Conservation (phyloP, 2,113 vertebrate species). For the Neodon shergylaensis region DNA sequence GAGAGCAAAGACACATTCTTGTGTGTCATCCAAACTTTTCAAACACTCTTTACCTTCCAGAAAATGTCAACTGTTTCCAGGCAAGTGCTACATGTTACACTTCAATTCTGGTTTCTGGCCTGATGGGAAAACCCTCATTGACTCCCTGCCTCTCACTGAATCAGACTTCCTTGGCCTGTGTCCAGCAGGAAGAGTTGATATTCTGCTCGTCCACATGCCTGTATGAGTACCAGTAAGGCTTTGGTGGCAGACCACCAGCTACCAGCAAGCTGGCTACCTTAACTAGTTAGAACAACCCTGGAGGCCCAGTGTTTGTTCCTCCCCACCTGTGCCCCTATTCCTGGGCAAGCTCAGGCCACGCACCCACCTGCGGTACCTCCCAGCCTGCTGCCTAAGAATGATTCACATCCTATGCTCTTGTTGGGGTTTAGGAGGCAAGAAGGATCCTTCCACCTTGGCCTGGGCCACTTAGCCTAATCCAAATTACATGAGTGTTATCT, state of each 20-base stretch:
- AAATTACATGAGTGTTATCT: neutral
- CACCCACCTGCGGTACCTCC: accelerated
- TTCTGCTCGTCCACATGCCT: accelerated
- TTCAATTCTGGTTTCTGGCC: neutral
- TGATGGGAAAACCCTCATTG: accelerated
- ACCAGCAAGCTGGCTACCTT: no score
- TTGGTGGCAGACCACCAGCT: no score
- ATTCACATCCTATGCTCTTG: neutral
- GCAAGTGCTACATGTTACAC: neutral
- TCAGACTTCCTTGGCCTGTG: neutral
- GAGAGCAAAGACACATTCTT: neutral
- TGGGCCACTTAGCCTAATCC: neutral
- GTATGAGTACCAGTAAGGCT: accelerated
- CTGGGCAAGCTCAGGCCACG: neutral
- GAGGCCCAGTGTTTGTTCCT: accelerated
- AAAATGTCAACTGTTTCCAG: neutral
- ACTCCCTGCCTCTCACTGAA: accelerated
- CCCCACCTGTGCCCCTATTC: neutral
- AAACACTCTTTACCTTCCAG: accelerated
- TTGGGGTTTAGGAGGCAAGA: neutral
- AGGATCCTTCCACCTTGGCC: accelerated
- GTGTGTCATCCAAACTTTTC: accelerated
- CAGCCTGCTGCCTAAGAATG: neutral
- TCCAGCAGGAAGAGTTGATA: neutral
- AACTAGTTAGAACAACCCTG: neutral